Base-by-base conservation (phyloP, 2,888 invertebrate genomes). In the Merodon equestris region DNA sequence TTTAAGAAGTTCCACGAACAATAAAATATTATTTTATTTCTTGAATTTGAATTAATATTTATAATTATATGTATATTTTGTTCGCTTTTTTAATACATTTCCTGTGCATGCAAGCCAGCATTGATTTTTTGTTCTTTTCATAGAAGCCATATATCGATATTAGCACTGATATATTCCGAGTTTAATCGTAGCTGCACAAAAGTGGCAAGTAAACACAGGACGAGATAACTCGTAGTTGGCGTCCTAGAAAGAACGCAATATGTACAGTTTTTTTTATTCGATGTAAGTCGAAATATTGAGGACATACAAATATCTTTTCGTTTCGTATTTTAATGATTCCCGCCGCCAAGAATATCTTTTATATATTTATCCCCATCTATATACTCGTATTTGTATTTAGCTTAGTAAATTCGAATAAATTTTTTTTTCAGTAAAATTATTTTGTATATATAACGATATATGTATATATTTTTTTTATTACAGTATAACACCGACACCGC, bases 401-500 rank as follows among this genome's bases (percentile, higher is more conserved):
- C n/a, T n/a, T n/a, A n/a, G n/a, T n/a, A n/a, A n/a, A n/a, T n/a
- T n/a, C n/a, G n/a, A n/a, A n/a, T n/a, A n/a, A n/a, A n/a, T n/a
- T n/a, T n/a, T n/a, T n/a, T n/a, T n/a, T n/a, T n/a, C n/a, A n/a
- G n/a, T n/a, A n/a, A n/a, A 27, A 27, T 27, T 27, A 4, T 27
- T 27, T 27, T 27, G 7, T 27, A 27, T 27, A 27, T 27, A 27
- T 36, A 9, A 57, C 36, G 10, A 38, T 27, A 27, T 27, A 27
- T 27, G 7, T 27, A 27, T 36, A 9, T 60, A 34, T 61, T 63
- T 48, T 58, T 40, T 53, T 1, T 9, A 17, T 66, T 18, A 14
- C 45, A 96, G 97, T 13, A 98, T 99, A 57, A 99, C 98, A 0
- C 99, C 99, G 0, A 99, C 99, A 0, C 98, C 99, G 0, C 91